phyloP scores from a whole-genome alignment of 2,113 vertebrate genomes.

The Sphyrna mokarran region DNA sequence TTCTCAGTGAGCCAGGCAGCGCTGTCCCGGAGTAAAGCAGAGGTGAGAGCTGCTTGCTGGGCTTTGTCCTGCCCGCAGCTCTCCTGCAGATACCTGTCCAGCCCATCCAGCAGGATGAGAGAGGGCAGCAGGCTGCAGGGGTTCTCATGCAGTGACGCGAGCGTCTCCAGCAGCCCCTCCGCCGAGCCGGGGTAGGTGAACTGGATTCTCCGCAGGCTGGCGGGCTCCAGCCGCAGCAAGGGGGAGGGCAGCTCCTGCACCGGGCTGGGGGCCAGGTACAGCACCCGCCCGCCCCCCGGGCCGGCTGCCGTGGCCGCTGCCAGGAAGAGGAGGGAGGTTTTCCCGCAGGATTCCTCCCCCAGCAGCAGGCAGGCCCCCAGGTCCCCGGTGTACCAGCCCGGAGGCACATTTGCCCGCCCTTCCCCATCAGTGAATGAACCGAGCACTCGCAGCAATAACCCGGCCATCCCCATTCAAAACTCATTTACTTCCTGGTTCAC shows the following conservation, averaged over 20 bases:
- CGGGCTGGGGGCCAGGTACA: background rate
- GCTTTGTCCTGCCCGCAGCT: slow-evolving; percentile 45
- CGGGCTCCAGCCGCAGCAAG: background rate
- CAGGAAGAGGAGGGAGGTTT: background rate
- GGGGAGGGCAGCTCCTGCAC: background rate
- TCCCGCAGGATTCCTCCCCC: background rate
- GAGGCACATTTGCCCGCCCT: background rate
- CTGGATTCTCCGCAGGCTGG: background rate
- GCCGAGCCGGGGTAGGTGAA: background rate
- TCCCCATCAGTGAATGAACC: background rate
- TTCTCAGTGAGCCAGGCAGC: slow-evolving; percentile 57
- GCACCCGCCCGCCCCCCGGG: background rate
- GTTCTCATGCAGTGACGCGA: slow-evolving; percentile 55
- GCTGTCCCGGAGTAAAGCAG: slow-evolving; percentile 60
- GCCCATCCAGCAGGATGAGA: slow-evolving; percentile 59
- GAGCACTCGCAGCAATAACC: background rate
- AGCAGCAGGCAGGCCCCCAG: background rate
- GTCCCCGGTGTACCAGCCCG: background rate
- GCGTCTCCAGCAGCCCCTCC: background rate
- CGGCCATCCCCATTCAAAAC: background rate
- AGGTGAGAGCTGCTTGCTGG: slow-evolving; percentile 56
- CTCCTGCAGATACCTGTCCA: slow-evolving; percentile 49
- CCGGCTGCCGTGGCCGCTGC: background rate
- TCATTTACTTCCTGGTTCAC: background rate
- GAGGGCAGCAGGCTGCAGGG: slow-evolving; percentile 49